A percentile compares a stretch with the other conserved stretches of the same genome.
phyloP scores from a whole-genome alignment of 2,888 invertebrate species.

The Euproctis similis region DNA sequence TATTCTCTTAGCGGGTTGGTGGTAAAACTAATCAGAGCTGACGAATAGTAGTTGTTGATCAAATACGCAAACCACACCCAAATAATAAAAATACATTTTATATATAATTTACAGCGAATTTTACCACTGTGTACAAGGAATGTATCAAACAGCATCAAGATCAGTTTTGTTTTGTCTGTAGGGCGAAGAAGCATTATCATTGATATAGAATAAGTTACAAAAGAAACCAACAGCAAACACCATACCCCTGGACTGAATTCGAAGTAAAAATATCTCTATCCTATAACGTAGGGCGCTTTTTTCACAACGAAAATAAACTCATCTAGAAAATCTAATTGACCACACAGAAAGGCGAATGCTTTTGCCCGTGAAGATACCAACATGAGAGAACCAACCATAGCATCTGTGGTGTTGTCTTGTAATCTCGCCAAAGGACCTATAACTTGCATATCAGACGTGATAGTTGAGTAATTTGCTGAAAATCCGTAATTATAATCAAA shows the following conservation, averaged over 20 bases:
- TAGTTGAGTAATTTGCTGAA: background rate
- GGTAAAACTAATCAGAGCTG: conserved; percentile 25
- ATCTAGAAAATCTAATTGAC: conserved; percentile 14
- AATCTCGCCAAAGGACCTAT: conserved; percentile 7
- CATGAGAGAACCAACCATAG: conserved; percentile 8
- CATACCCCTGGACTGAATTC: conserved; percentile 12
- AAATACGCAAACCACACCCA: conserved; percentile 40
- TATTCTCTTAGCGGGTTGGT: conserved; percentile 13
- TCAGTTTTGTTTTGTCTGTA: conserved; percentile 5
- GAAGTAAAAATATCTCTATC: conserved; percentile 23
- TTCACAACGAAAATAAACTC: conserved; percentile 12
- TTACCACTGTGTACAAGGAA: conserved; percentile 5
- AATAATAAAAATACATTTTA: conserved; percentile 19
- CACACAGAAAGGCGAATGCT: conserved; percentile 12
- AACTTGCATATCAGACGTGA: conserved; percentile 8
- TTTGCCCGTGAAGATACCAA: conserved; percentile 4
- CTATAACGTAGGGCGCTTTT: conserved; percentile 3
- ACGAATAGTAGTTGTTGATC: conserved; percentile 23
- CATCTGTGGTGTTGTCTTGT: conserved; percentile 11
- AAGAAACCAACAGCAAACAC: conserved; percentile 6
- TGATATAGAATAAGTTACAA: conserved; percentile 2
- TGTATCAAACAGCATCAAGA: conserved; percentile 6
- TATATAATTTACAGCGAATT: conserved; percentile 1
- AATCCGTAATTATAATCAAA: conserved; percentile 6
- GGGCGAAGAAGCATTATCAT: conserved; percentile 4